Percentiles rank a stretch among this genome's conserved stretches.
Evolutionary conservation across 2,113 vertebrate species (phyloP).

Genomic region (Rhea americana): DNA sequence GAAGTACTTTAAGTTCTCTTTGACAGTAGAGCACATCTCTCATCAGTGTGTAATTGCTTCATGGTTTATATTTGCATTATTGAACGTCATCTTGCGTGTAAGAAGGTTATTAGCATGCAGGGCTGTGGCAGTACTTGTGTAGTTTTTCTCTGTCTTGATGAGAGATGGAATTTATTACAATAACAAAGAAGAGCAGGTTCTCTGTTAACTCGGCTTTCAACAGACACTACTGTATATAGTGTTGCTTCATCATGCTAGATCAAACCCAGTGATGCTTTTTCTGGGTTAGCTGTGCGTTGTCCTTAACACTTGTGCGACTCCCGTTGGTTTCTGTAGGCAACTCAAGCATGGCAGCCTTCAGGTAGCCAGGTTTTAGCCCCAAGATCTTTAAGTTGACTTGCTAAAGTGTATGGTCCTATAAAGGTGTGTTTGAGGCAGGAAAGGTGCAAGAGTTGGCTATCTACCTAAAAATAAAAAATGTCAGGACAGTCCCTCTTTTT

Average conservation of each 20-base stretch:
- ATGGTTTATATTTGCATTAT: not conserved
- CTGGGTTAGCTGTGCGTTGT: not conserved
- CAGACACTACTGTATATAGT: not conserved
- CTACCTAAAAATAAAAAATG: not conserved
- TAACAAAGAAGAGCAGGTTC: not conserved
- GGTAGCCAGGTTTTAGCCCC: not conserved
- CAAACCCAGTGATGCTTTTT: not conserved
- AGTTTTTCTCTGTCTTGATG: constrained; percentile 1
- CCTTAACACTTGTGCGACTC: not conserved
- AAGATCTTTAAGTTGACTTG: not conserved
- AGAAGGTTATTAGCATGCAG: constrained; percentile 19
- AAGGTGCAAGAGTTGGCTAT: not conserved
- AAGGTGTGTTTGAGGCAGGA: not conserved
- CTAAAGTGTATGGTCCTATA: not conserved
- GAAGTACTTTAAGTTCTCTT: not conserved
- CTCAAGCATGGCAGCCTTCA: not conserved
- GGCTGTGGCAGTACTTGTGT: not conserved
- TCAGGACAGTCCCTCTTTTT: not conserved
- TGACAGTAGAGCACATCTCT: constrained; percentile 13
- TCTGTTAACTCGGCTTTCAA: not conserved
- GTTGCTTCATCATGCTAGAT: constrained; percentile 1
- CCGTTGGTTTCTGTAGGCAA: not conserved
- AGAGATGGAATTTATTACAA: constrained; percentile 37
- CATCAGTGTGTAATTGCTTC: constrained; percentile 34
- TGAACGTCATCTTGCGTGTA: not conserved